Conservation (phyloP, 2,797 vertebrate species). For the Rhinichthys osculus region DNA sequence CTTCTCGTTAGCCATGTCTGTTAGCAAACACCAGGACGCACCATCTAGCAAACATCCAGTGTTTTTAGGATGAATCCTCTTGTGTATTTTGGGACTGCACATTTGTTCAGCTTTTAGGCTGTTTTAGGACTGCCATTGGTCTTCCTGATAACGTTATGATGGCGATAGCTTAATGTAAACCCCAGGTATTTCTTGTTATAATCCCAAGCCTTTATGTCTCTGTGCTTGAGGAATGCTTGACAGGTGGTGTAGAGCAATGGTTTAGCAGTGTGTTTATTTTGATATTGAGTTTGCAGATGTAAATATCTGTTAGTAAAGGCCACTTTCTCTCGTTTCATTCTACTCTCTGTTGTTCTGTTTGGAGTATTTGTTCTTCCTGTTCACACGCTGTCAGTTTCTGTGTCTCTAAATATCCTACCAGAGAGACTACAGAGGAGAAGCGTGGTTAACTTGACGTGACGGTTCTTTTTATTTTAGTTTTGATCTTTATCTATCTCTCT, state of each 20-base stretch:
- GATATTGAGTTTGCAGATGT: slow-evolving; percentile 1
- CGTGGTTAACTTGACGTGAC: background rate
- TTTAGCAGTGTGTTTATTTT: slow-evolving; percentile 10
- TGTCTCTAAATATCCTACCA: slow-evolving; percentile 43
- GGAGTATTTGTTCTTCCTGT: slow-evolving; percentile 28
- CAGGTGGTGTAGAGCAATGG: slow-evolving; percentile 28
- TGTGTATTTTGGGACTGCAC: slow-evolving; percentile 5
- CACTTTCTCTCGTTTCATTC: slow-evolving; percentile 22
- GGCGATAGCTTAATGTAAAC: slow-evolving; percentile 23
- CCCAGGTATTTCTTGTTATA: slow-evolving; percentile 49
- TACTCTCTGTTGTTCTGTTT: slow-evolving; percentile 38
- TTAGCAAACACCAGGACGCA: background rate
- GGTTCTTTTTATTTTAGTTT: background rate
- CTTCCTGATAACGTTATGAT: slow-evolving; percentile 14
- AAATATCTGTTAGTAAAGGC: slow-evolving; percentile 22
- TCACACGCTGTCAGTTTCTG: slow-evolving; percentile 9
- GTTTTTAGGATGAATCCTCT: slow-evolving; percentile 15
- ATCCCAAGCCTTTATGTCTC: slow-evolving; percentile 6
- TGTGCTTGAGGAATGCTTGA: slow-evolving; percentile 45
- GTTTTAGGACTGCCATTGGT: slow-evolving; percentile 8
- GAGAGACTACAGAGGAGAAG: background rate
- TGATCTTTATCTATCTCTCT: background rate
- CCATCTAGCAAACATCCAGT: background rate
- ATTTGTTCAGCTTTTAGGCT: slow-evolving; percentile 36
- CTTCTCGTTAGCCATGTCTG: background rate